These are phyloP conservation scores for Marcusenius ussheri DNA, from an alignment of 2,113 vertebrate species.

Conservation along the genomic window DNA sequence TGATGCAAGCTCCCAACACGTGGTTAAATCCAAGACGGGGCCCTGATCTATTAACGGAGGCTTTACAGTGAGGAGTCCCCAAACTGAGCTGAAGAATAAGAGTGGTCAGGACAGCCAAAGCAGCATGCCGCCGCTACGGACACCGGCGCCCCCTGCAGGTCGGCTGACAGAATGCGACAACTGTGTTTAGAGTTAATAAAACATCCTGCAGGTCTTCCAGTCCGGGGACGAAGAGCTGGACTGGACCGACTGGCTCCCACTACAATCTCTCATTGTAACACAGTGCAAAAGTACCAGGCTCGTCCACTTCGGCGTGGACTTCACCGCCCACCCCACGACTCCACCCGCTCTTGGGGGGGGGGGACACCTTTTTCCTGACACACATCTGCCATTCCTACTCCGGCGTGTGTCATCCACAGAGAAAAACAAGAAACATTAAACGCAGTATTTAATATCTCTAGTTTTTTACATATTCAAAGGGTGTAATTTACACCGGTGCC, in stretches of 20 bases:
- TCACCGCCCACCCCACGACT: background rate
- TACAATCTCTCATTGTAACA: background rate
- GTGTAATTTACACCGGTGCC: constrained; percentile 13
- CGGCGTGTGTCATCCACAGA: background rate
- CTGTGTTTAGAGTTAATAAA: background rate
- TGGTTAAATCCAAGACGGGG: background rate
- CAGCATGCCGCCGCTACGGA: background rate
- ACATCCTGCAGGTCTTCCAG: background rate
- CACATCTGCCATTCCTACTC: background rate
- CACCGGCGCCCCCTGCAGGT: background rate
- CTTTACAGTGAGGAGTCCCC: background rate
- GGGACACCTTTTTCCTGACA: background rate
- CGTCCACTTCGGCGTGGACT: background rate
- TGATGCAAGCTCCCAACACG: background rate
- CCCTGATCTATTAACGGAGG: background rate
- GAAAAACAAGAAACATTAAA: background rate
- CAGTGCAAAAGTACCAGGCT: background rate
- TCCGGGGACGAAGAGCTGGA: background rate
- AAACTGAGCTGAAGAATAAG: background rate
- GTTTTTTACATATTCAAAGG: constrained; percentile 10
- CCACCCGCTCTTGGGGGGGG: background rate
- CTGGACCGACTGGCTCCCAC: background rate
- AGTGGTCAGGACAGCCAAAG: background rate
- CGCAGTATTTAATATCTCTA: background rate
- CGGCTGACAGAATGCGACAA: background rate